Conservation (phyloP, 2,113 vertebrate species). For the Lonchura striata region DNA sequence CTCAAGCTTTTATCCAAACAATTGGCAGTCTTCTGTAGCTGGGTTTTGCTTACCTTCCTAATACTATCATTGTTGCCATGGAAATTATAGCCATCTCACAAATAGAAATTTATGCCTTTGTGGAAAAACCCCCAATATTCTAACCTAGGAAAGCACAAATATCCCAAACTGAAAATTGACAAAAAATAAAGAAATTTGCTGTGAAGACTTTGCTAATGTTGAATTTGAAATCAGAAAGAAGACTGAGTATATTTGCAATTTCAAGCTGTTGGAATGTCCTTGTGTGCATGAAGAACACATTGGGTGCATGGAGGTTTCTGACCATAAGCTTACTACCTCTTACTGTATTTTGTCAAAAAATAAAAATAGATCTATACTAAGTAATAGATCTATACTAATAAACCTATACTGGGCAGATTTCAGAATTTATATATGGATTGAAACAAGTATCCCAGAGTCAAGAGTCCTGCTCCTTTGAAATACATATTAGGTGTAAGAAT, state of each 20-base stretch:
- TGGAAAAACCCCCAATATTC: not conserved
- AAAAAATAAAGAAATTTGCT: not conserved
- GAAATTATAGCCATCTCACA: constrained; percentile 25
- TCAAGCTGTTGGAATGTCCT: not conserved
- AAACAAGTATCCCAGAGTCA: not conserved
- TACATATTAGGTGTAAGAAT: not conserved
- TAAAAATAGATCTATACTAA: not conserved
- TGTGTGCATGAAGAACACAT: not conserved
- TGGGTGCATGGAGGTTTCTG: not conserved
- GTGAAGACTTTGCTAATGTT: not conserved
- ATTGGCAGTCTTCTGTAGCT: not conserved
- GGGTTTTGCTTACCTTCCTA: not conserved
- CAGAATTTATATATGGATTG: not conserved
- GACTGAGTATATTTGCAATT: not conserved
- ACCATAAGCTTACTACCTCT: not conserved
- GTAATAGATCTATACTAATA: not conserved
- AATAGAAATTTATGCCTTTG: not conserved
- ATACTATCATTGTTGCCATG: constrained; percentile 24
- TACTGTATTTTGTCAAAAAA: not conserved
- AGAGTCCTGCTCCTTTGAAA: not conserved
- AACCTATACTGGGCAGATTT: not conserved
- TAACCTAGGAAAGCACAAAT: not conserved
- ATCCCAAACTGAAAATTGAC: not conserved
- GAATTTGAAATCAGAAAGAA: not conserved
- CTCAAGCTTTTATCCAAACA: not conserved